These are phyloP conservation scores for Stegana nigrithorax DNA, from an alignment of 2,888 invertebrate genomes.

Conservation along the genomic window DNA sequence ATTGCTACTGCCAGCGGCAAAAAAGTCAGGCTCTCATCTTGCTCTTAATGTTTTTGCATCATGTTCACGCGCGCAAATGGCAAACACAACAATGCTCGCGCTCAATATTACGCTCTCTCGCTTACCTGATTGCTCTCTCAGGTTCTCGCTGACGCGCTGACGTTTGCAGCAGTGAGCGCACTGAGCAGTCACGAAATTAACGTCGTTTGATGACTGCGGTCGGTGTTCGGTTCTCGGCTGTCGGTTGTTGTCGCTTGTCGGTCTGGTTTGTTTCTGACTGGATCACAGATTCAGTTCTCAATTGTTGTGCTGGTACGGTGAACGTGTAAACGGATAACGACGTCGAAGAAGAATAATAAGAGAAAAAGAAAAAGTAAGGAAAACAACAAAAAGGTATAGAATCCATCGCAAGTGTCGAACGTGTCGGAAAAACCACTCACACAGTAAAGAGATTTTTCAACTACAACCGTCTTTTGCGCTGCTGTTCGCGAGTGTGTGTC, in stretches of 20 bases:
- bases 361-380: no score
- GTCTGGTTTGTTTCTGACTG: slow-evolving; percentile 42
- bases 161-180: background rate
- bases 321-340: slow-evolving; percentile 60
- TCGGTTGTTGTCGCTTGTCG: no score
- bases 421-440: slow-evolving; percentile 7
- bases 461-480: background rate
- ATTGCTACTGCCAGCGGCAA: background rate
- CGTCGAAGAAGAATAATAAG: slow-evolving; percentile 27
- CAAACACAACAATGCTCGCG: background rate
- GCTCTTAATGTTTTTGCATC: slow-evolving; percentile 4
- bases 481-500: slow-evolving; percentile 15
- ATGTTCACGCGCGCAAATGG: background rate
- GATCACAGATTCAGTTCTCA: slow-evolving; percentile 65
- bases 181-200: background rate
- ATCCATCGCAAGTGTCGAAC: slow-evolving; percentile 20
- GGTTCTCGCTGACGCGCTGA: background rate
- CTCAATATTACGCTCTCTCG: background rate
- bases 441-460: slow-evolving; percentile 1
- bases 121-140: slow-evolving; percentile 9
- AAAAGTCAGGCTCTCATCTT: slow-evolving; percentile 6
- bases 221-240: slow-evolving; percentile 7
- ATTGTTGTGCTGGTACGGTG: slow-evolving; percentile 65
- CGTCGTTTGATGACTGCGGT: background rate
- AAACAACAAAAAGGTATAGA: no score